phyloP scores from a whole-genome alignment of 2,797 vertebrate genomes.

The Scyliorhinus canicula region DNA sequence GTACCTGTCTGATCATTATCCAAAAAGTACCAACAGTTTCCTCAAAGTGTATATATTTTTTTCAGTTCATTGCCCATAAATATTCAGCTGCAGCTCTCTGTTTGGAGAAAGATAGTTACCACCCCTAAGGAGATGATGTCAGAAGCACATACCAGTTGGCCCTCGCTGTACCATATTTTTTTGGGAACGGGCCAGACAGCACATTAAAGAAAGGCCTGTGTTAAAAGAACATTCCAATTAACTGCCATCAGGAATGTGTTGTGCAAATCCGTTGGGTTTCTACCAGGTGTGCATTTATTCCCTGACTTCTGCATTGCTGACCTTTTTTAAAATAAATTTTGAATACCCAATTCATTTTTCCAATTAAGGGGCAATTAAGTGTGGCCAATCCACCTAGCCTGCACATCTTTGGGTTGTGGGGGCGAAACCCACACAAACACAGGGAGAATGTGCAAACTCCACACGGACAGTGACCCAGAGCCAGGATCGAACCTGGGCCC shows the following conservation, averaged over 20 bases:
- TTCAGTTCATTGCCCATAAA: background rate
- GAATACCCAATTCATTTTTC: too few relatives aligned
- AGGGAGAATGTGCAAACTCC: too few relatives aligned
- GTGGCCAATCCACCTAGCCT: too few relatives aligned
- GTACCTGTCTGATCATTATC: background rate
- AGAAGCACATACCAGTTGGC: background rate
- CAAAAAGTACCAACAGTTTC: background rate
- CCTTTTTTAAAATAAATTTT: too few relatives aligned
- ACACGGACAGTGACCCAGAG: too few relatives aligned
- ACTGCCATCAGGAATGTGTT: background rate
- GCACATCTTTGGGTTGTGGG: too few relatives aligned
- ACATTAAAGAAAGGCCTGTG: background rate
- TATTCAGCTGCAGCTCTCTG: background rate
- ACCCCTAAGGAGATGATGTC: background rate
- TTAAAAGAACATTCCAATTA: conserved; percentile 28
- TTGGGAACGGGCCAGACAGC: conserved; percentile 25
- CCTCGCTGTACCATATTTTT: background rate
- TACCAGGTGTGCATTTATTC: background rate
- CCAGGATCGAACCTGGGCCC: too few relatives aligned
- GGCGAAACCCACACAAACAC: too few relatives aligned
- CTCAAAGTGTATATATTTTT: background rate
- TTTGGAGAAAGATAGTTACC: background rate
- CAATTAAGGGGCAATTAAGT: too few relatives aligned
- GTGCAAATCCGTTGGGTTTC: background rate
- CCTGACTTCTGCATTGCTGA: background rate